Conservation (phyloP, 2,888 invertebrate genomes). For the Hofmannophila pseudospretella region DNA sequence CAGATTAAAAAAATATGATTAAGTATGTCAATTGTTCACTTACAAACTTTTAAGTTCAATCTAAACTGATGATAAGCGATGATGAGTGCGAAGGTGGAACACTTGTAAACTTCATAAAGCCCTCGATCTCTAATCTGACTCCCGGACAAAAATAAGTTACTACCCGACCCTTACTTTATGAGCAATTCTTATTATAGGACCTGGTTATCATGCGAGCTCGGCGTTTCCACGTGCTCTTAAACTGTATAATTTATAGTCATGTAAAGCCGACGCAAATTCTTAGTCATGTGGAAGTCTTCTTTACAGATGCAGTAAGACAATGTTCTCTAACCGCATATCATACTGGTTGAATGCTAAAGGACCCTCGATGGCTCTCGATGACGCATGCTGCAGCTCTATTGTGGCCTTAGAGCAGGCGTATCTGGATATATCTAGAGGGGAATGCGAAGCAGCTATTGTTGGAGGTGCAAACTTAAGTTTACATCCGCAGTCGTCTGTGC, state of each 20-base stretch:
- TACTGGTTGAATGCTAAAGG: slow-evolving; percentile 62
- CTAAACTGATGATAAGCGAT: no score
- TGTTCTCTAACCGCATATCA: slow-evolving; percentile 60
- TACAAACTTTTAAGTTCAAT: no score
- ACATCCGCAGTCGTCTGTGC: slow-evolving; percentile 66
- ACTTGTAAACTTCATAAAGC: no score
- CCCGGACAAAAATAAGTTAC: no score
- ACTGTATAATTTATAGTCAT: neutral
- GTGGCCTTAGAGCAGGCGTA: slow-evolving; percentile 47
- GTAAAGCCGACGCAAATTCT: neutral
- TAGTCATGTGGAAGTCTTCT: no score
- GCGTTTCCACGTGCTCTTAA: neutral
- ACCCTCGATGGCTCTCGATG: slow-evolving; percentile 49
- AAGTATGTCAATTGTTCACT: no score
- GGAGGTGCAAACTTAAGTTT: slow-evolving; percentile 78
- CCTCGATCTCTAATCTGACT: no score
- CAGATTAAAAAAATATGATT: no score
- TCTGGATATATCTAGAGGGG: slow-evolving; percentile 40
- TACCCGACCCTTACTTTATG: no score
- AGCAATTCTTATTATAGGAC: no score
- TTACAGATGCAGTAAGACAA: slow-evolving; percentile 48
- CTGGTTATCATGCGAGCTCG: no score
- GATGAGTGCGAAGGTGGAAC: no score
- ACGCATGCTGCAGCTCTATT: slow-evolving; percentile 46
- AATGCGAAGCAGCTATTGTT: slow-evolving; percentile 76